These are phyloP conservation scores for Styela clava DNA, from an alignment of 23 tunicate genomes.

Conservation along the genomic window DNA sequence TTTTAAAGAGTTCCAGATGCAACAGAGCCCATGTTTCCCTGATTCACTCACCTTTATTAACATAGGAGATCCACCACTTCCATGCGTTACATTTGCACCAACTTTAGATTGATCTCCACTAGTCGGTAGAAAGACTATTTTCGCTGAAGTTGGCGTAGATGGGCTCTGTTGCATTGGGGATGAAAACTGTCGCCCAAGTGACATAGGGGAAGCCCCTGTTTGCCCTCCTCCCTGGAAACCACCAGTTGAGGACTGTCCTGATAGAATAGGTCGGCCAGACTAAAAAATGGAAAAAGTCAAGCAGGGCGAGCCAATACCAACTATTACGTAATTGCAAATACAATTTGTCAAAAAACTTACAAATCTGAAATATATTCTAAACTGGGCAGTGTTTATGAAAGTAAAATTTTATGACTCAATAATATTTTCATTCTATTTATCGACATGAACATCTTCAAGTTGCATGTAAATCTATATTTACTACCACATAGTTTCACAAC, in stretches of 20 bases:
- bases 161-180: constrained; percentile 29
- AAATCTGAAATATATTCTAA: too few species aligned
- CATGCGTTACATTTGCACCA: constrained; percentile 25
- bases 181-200: constrained; percentile 10
- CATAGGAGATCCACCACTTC: constrained; percentile 22
- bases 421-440: too few species aligned
- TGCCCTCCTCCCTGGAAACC: not conserved
- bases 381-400: too few species aligned
- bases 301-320: too few species aligned
- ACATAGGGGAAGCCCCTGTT: constrained; percentile 14
- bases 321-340: too few species aligned
- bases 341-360: too few species aligned
- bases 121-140: constrained; percentile 17
- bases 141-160: constrained; percentile 15
- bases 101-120: constrained; percentile 31
- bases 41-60: constrained; percentile 1
- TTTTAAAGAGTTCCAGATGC: too few species aligned
- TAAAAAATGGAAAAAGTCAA: not conserved
- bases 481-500: too few species aligned
- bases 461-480: too few species aligned
- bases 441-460: too few species aligned
- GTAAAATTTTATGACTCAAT: too few species aligned
- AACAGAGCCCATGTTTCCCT: too few species aligned
- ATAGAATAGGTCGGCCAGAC: constrained; percentile 10
- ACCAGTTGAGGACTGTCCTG: constrained; percentile 9